Conservation (phyloP, 2,888 invertebrate genomes). For the Leucania comma region DNA sequence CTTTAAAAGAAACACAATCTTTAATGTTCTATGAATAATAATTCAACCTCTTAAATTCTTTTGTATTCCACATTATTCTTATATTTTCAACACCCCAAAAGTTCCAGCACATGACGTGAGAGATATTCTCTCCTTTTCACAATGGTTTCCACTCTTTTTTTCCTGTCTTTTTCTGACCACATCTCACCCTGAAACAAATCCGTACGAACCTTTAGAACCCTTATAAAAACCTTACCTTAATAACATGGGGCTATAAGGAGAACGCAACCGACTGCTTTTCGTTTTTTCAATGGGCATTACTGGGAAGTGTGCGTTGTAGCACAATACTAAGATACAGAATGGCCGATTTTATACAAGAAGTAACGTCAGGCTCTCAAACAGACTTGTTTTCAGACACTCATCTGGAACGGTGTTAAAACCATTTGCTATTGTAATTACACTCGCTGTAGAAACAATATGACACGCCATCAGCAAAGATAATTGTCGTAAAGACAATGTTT, state of each 20-base stretch:
- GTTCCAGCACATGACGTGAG: not conserved
- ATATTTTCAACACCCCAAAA: not conserved
- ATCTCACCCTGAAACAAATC: conserved; percentile 8
- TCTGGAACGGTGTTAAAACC: not conserved
- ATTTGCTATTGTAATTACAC: not conserved
- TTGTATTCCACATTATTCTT: not conserved
- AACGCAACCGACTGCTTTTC: conserved; percentile 2
- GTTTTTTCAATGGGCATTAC: not conserved
- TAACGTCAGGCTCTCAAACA: not conserved
- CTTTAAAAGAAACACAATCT: conserved; percentile 14
- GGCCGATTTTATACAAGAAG: not conserved
- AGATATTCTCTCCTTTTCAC: not conserved
- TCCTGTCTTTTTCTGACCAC: not conserved
- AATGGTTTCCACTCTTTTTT: not conserved
- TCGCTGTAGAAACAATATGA: not conserved
- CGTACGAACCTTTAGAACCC: not conserved
- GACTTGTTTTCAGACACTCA: not conserved
- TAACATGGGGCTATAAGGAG: not conserved
- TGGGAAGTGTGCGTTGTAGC: too few species aligned
- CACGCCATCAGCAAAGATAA: too few species aligned
- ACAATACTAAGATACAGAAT: too few species aligned
- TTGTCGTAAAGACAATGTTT: too few species aligned
- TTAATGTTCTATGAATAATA: not conserved
- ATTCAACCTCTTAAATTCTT: not conserved
- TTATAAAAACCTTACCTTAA: not conserved